phyloP scores from a whole-genome alignment of 1,140 invertebrate genomes.

The Heliconius melpomene region DNA sequence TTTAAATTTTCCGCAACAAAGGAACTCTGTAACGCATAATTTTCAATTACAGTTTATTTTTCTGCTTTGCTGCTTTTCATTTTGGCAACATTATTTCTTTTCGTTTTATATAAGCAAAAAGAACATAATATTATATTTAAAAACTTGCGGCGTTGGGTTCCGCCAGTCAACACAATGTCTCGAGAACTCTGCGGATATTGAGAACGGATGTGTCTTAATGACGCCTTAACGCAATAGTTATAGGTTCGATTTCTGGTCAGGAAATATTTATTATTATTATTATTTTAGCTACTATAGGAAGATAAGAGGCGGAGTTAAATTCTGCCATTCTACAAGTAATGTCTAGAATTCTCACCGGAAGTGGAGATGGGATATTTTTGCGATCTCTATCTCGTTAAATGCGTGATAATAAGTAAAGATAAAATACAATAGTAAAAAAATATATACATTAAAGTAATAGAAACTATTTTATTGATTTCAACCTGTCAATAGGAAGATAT shows the following conservation, averaged over 20 bases:
- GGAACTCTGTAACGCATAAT: background rate
- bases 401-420: too few species aligned
- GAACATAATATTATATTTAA: background rate
- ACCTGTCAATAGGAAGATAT: conserved; percentile 6
- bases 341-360: too few species aligned
- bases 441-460: background rate
- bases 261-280: too few species aligned
- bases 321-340: too few species aligned
- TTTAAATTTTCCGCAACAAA: background rate
- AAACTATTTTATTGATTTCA: background rate
- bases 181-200: too few species aligned
- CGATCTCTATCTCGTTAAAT: too few species aligned
- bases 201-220: too few species aligned
- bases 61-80: background rate
- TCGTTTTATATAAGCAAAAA: background rate
- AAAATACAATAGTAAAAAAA: background rate
- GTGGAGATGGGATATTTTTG: too few species aligned
- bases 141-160: background rate
- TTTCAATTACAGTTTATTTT: background rate
- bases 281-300: too few species aligned
- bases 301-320: too few species aligned
- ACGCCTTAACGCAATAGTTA: background rate
- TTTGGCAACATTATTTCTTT: background rate
- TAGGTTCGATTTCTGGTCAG: too few species aligned
- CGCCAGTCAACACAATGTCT: background rate